A percentile compares a stretch with the other conserved stretches of the same genome.
These are phyloP conservation scores for Ochotona princeps DNA, from an alignment of 2,113 vertebrate genomes.

Conservation along the genomic window DNA sequence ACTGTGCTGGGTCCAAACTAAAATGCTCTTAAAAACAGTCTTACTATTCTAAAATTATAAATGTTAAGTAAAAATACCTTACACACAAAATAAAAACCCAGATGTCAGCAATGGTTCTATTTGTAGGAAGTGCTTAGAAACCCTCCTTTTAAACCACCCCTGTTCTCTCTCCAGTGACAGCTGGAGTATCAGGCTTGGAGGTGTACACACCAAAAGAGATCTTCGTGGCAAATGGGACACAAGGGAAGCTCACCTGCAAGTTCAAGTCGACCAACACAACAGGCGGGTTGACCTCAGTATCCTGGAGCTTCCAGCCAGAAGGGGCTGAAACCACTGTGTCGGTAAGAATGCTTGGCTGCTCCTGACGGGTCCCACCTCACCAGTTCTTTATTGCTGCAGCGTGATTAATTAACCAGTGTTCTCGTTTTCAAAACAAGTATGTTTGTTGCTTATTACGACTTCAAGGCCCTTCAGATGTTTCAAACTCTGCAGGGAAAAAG, in stretches of 20 bases:
- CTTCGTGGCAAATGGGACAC: slow-evolving; percentile 93
- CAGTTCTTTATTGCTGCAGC: rapidly evolving
- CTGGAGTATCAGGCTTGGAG: slow-evolving; percentile 86
- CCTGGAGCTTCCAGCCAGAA: slow-evolving; percentile 91
- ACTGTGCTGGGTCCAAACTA: no score
- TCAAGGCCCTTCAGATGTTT: background rate
- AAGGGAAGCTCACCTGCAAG: slow-evolving; percentile 89
- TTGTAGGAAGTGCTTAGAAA: background rate
- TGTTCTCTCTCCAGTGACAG: slow-evolving; percentile 65
- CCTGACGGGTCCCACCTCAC: rapidly evolving
- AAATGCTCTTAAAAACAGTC: background rate
- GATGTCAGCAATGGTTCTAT: background rate
- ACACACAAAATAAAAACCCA: background rate
- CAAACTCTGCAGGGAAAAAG: background rate
- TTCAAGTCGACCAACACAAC: slow-evolving; percentile 91
- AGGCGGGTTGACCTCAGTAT: slow-evolving; percentile 86
- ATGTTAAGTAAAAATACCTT: background rate
- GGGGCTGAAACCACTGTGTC: slow-evolving; percentile 81
- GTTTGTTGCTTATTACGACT: background rate
- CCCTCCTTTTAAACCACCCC: background rate
- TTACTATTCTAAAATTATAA: background rate
- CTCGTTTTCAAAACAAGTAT: background rate
- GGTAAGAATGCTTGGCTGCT: slow-evolving; percentile 80
- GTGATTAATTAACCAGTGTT: background rate
- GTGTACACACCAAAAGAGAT: slow-evolving; percentile 89